phyloP scores from a whole-genome alignment of 2,797 vertebrate species.

The Spinibarbus caldwelli region DNA sequence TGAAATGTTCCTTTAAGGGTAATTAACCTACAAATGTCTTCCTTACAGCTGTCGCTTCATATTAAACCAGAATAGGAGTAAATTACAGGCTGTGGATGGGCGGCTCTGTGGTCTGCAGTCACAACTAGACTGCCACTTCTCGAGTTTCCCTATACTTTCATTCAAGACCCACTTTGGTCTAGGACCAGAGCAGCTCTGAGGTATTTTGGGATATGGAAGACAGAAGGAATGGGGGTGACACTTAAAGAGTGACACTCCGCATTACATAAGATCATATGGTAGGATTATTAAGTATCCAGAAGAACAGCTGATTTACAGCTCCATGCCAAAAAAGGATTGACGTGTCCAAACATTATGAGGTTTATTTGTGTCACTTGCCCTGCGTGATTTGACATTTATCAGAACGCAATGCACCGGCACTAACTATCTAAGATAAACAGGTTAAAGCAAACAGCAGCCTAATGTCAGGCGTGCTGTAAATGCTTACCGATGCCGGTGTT shows the following conservation, averaged over 20 bases:
- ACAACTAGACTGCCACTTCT: slow-evolving; percentile 40
- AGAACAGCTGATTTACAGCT: slow-evolving; percentile 16
- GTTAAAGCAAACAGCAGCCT: not conserved
- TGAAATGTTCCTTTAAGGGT: not conserved
- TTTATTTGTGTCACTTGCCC: slow-evolving; percentile 6
- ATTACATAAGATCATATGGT: slow-evolving; percentile 41
- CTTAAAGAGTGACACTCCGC: not conserved
- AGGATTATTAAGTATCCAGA: not conserved
- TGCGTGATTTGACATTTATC: slow-evolving; percentile 29
- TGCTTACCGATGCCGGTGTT: slow-evolving; percentile 89
- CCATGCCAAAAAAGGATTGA: not conserved
- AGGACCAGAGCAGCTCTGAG: not conserved
- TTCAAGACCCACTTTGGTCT: too few relatives aligned
- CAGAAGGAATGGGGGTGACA: not conserved
- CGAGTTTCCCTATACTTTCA: slow-evolving; percentile 57
- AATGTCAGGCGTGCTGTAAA: not conserved
- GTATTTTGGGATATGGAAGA: slow-evolving; percentile 49
- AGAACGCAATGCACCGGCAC: not conserved
- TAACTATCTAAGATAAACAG: not conserved
- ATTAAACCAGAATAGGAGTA: not conserved
- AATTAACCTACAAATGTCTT: not conserved
- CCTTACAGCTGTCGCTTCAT: not conserved
- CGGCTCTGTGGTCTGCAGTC: slow-evolving; percentile 22
- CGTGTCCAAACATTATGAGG: slow-evolving; percentile 1
- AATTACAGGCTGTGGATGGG: not conserved